Evolutionary conservation across 2,797 vertebrate genomes (phyloP), one percentile per base, ranked within the genome.

Genomic region (Luscinia megarhynchos): DNA sequence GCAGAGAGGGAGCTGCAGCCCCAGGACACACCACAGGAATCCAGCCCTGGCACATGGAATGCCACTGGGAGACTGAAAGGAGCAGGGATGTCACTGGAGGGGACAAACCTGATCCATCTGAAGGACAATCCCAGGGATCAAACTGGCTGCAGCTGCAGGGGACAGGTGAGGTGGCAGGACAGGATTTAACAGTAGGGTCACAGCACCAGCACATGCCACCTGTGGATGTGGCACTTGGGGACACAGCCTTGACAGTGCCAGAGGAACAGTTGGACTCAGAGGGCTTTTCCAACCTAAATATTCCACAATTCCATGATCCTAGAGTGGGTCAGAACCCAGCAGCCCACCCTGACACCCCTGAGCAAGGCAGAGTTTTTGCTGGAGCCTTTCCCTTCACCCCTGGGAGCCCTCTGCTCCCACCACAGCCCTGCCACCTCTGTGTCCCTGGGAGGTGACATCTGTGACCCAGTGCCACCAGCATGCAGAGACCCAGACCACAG

Each of bases 261-360:
- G 45, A 8, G 17, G 10, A 46, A 46, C 45, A 23, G 27, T 0
- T n/a, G 36, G 50, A 50, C 34, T 67, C 40, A 16, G 48, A 62
- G 11, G 15, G 36, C 8, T 57, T 63, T 69, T 50, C 50, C 63
- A 63, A 29, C 16, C 32, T 16, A 30, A 69, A 69, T 15, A 69
- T 63, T 45, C 63, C 36, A 24, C 45, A 20, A 38, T 45, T 82
- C 63, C 20, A 1, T 3, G 16, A 69, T 40, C 32, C 8, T 14
- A 10, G 30, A 75, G 36, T 1, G 26, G 38, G 30, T 15, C 3
- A 0, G 48, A 41, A 1, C 21, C 21, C 11, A 6, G 30, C 21
- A 81, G 40, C 40, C 14, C 46, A 48, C 9, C 40, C 34, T 41
- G 62, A 48, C 22, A 22, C 3, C 10, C 34, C 19, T 1, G 3